Evolutionary conservation across 2,888 invertebrate genomes (phyloP), one percentile per base, ranked within the genome.

Genomic region (Drosophila peninsularis): DNA sequence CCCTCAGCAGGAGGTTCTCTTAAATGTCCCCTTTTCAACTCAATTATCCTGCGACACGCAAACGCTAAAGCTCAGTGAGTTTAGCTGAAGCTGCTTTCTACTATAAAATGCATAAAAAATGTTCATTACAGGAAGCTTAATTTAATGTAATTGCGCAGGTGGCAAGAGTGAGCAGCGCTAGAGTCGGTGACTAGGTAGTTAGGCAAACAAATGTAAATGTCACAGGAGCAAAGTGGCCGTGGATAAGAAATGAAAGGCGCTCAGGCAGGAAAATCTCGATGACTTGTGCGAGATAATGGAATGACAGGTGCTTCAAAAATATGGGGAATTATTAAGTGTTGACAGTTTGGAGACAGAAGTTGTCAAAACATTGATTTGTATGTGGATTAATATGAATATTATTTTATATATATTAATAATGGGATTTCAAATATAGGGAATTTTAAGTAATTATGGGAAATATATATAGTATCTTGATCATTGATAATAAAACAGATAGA

Each of bases 91-190:
- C 21, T 42, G 45, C 54, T 70, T 62, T 66, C 61, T 55, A 71
- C 62, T 47, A 47, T 47, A 60, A 67, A 36, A 34, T 21, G 56
- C 50, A 69, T 68, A 70, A 71, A 70, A 72, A 88, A 85, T 77
- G 61, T 77, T 79, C 82, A 88, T 83, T 85, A 72, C 80, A 77
- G 77, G 80, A 79, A 69, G 79, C 82, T 82, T 72, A 64, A 79
- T 79, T 85, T 79, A 79, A 72, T 67, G 74, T 64, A 66, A 80
- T 83, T 62, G 80, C 62, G 42, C 24, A 2, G 55, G 60, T 37
- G 55, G 62, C 53, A 14, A 7, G 27, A 21, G 39, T 0, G 10
- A 7, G 7, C 9, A 9, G 21, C 10, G 27, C 2, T 6, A 5
- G n/a, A 11, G 45, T 49, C 36, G 19, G 30, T 24, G 49, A 32